Base-by-base conservation (phyloP, 1,140 invertebrate genomes). In the Xylocopa sonorina region DNA sequence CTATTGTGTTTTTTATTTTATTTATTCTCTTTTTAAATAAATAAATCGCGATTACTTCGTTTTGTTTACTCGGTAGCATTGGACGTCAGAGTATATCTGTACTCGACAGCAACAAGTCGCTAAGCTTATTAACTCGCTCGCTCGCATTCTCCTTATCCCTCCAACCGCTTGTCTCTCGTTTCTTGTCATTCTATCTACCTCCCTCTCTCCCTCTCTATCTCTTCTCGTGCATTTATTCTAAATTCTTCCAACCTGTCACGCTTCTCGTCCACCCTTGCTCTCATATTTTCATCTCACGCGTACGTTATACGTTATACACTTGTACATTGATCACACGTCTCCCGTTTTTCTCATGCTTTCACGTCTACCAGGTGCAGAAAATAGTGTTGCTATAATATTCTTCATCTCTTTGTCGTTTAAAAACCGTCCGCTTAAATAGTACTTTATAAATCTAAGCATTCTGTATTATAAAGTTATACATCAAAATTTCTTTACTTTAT, bases 1-100 rank as follows among this genome's bases (percentile, higher is more conserved):
- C 89, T 91, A 91, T 91, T 91, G 90, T 86, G 89, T 86, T 89
- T 86, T 89, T 86, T 89, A 87, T 87, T 86, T 85, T 87, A 79
- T 57, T 86, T 81, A 87, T 83, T 85, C 73, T 83, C 74, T 84
- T 77, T 82, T 84, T 88, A 87, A 88, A 89, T 90, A 89, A 90
- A 90, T 91, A 90, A 91, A 88, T 88, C 83, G 83, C 81, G 55
- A 82, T 88, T 62, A 85, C 75, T 78, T 85, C 67, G 46, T 82
- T 79, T n/a, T 72, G 43, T 83, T 87, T 82, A 76, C 77, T 88
- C 76, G 85, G 68, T 85, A 83, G 84, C 86, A 90, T 90, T 78
- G 90, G 90, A 91, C 90, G 90, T 88, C 78, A 83, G 76, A 86
- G 77, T 60, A 58, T 51, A 77, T 88, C 66, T 89, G 78, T 85